A percentile compares a stretch with the other conserved stretches of the same genome.
Conservation (phyloP, 2,113 vertebrate genomes). For the Saccopteryx bilineata region DNA sequence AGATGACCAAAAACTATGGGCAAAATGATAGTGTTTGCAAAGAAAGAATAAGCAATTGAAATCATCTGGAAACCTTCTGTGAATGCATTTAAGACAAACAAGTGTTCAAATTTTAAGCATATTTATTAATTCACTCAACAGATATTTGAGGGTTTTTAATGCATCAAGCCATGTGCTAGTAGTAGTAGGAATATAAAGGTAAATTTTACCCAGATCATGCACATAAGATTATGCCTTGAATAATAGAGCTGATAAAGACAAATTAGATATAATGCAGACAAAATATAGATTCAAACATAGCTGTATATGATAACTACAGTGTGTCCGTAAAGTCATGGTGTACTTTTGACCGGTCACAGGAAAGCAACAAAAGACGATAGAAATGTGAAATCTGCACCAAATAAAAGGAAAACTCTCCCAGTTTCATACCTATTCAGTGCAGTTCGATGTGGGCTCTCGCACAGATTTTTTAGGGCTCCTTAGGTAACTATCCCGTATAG, state of each 20-base stretch:
- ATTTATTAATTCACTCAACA: slow-evolving; percentile 7
- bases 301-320: neutral
- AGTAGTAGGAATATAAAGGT: neutral
- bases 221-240: neutral
- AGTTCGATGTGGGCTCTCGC: too few relatives aligned
- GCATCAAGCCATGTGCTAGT: neutral
- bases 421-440: too few relatives aligned
- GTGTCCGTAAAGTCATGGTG: too few relatives aligned
- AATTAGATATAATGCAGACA: neutral
- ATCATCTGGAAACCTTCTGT: neutral
- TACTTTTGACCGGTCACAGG: too few relatives aligned
- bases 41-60: neutral
- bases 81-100: neutral
- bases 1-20: neutral
- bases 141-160: neutral
- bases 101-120: neutral
- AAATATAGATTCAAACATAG: neutral
- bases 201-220: neutral
- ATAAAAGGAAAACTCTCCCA: too few relatives aligned
- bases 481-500: too few relatives aligned
- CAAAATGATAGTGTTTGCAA: neutral
- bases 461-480: too few relatives aligned
- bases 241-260: neutral
- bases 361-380: too few relatives aligned
- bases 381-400: too few relatives aligned